Evolutionary conservation across 2,113 vertebrate genomes (phyloP).

Genomic region (Rhineura floridana): DNA sequence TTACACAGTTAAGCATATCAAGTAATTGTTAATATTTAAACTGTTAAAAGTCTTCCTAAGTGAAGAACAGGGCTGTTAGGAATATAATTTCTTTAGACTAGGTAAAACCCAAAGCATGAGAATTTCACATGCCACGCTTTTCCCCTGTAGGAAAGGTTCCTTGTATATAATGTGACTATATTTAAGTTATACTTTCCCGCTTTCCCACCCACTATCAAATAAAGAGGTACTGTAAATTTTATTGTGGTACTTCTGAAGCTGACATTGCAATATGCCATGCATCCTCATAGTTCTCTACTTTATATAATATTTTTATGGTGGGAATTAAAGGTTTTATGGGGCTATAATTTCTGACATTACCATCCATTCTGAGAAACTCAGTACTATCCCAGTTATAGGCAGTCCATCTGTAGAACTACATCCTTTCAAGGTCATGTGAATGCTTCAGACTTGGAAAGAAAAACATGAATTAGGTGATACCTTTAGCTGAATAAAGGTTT

Average conservation of each 20-base stretch:
- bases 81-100: constrained; percentile 48
- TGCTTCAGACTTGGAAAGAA: constrained; percentile 27
- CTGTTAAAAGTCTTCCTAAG: constrained; percentile 50
- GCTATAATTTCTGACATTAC: constrained; percentile 81
- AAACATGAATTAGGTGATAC: background rate
- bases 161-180: constrained; percentile 70
- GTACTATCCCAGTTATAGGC: constrained; percentile 60
- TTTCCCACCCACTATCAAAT: constrained; percentile 68
- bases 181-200: constrained; percentile 69
- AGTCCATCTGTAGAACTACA: constrained; percentile 55
- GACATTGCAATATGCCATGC: constrained; percentile 75
- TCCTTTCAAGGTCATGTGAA: constrained; percentile 75
- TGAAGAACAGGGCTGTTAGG: constrained; percentile 52
- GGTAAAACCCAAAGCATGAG: constrained; percentile 45
- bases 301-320: constrained; percentile 83
- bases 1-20: constrained; percentile 44
- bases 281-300: constrained; percentile 76
- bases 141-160: constrained; percentile 30
- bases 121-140: constrained; percentile 8
- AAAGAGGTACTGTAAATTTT: constrained; percentile 79
- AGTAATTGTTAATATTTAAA: constrained; percentile 28
- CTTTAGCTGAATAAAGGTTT: background rate
- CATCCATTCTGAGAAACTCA: constrained; percentile 66
- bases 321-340: constrained; percentile 80
- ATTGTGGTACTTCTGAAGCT: constrained; percentile 74